Evolutionary conservation across 1,140 invertebrate genomes (phyloP), one percentile per base, ranked within the genome.

Genomic region (Hesperophylax magnus): DNA sequence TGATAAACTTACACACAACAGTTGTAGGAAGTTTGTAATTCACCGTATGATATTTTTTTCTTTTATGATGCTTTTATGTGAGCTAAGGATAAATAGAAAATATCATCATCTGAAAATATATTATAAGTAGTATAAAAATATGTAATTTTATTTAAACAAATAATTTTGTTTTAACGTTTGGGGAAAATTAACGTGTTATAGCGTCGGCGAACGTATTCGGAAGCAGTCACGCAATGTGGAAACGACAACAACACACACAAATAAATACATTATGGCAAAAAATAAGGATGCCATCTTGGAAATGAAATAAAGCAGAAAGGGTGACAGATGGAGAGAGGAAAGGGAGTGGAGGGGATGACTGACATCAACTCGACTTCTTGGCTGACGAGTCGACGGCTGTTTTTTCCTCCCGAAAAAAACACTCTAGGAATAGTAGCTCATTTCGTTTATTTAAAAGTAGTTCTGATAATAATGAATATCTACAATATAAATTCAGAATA

Each of bases 241-340:
- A 61, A 61, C 58, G 18, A 61, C 20, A 24, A 61, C 18, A 24
- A 61, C 58, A 22, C 15, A 61, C 58, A 61, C 58, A 24, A 22
- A 61, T 22, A 61, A 61, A 61, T 61, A 61, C 0, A 61, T 61
- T 22, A 24, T 61, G 18, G 6, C 58, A 61, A 22, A 61, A 61
- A 24, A 61, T 22, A 61, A 61, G 58, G 24, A 61, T 61, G 58
- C 58, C 8, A 24, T 61, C 18, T 61, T 24, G 58, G 58, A 61
- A 61, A 24, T 7, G 20, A 61, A 61, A 61, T 61, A 61, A 61
- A 61, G 18, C 18, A 61, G 58, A 61, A 61, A 61, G 24, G 58
- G 58, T 18, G 58, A 61, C 58, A 24, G 58, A 61, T n/a, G 18
- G 39, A 11, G 3, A 14, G 39, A 47, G 39, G 39, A 18, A 20